Base-by-base conservation (phyloP, 2,888 invertebrate genomes). In the Dioctria linearis region DNA sequence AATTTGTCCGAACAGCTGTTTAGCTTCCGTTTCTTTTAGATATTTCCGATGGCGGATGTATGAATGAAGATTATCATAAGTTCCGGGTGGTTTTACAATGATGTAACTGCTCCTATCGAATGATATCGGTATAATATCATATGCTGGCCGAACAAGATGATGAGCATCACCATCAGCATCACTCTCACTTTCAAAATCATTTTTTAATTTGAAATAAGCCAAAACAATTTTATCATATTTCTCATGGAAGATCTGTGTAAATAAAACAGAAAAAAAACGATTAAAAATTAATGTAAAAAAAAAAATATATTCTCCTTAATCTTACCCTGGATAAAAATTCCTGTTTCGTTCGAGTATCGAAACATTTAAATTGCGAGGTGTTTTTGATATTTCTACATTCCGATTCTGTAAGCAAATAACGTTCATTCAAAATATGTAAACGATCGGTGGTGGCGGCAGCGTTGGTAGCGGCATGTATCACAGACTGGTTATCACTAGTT, bases 261-360 rank as follows among this genome's bases (percentile, higher is more conserved):
- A 43, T 0, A 25, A 57, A 42, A 71, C 1, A 11, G 1, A 11
- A 11, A 8, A 61, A 61, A 67, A 63, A 40, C 57, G 9, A 39
- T 49, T 25, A 73, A 42, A 43, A 67, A 3, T 37, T 49, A 37
- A 54, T n/a, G 13, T 25, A 39, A 46, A 49, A 25, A 63, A 76
- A 25, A 25, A 25, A 0, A 1, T 25, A 25, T 25, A 46, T 46
- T 25, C 39, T 13, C 25, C 2, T 59, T 39, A 11, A 69, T 13
- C 54, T 67, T 88, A 97, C 97, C 93, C 97, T 97, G 90, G 97
- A 97, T 85, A 95, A 94, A 87, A 94, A 93, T 89, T 96, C 95
- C 89, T 96, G 93, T 86, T 94, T 93, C 80, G 95, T 96, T 86
- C 93, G 93, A 85, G 95, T 93, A 89, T 97, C 95, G 86, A 96